Percentiles rank a stretch among this genome's conserved stretches.
phyloP scores from a whole-genome alignment of 2,797 vertebrate genomes.

The Chaenodraco wilsoni region DNA sequence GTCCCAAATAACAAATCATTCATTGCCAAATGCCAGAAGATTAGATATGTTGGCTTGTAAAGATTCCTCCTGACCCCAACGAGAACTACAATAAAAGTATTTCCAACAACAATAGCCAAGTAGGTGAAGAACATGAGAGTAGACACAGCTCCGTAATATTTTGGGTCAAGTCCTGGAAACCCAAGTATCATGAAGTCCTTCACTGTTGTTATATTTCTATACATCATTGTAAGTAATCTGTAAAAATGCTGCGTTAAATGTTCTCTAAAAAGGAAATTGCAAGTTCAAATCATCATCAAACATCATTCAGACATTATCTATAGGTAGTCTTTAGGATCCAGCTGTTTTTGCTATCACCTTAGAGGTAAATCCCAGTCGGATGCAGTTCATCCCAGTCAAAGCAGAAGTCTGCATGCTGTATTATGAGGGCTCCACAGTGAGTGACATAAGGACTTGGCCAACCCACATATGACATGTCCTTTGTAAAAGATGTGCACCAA shows the following conservation, averaged over 20 bases:
- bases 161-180: conserved; percentile 60
- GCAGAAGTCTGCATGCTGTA: background rate
- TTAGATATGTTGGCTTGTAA: conserved; percentile 70
- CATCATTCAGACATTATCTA: background rate
- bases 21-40: conserved; percentile 68
- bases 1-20: conserved; percentile 69
- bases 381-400: too few species aligned
- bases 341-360: background rate
- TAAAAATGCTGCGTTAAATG: background rate
- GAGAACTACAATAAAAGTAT: conserved; percentile 40
- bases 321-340: background rate
- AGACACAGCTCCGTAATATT: conserved; percentile 45
- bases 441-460: too few species aligned
- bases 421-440: background rate
- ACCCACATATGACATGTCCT: too few species aligned
- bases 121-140: conserved; percentile 54
- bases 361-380: background rate
- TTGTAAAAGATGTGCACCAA: too few species aligned
- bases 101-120: conserved; percentile 44
- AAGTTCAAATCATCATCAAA: background rate
- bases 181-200: conserved; percentile 48
- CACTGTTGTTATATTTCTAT: conserved; percentile 7
- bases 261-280: background rate
- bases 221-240: conserved; percentile 6
- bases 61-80: conserved; percentile 59